These are phyloP conservation scores for Tragelaphus buxtoni DNA, from an alignment of 2,113 vertebrate species.

Conservation along the genomic window DNA sequence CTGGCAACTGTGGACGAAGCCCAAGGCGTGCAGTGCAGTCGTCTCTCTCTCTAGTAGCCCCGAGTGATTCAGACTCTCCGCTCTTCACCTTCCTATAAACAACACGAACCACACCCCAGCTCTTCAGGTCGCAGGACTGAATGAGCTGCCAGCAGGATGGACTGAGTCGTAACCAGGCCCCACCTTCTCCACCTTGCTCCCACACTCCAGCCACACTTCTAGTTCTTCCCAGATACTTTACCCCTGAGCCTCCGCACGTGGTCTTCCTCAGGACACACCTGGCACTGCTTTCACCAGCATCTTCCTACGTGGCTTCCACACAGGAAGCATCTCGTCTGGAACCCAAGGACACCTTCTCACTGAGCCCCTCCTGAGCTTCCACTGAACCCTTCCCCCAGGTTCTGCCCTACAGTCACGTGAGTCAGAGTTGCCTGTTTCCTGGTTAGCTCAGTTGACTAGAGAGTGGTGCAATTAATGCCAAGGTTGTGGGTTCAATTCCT, in stretches of 20 bases:
- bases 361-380: background rate
- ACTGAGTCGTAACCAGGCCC: background rate
- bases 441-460: background rate
- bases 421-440: too few species aligned
- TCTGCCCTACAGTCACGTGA: background rate
- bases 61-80: background rate
- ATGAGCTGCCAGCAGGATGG: too few species aligned
- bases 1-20: background rate
- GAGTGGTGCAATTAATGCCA: background rate
- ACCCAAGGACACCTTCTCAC: background rate
- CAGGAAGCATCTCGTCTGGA: background rate
- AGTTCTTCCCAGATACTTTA: background rate
- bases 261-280: too few species aligned
- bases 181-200: background rate
- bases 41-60: background rate
- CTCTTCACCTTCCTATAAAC: too few species aligned
- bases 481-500: background rate
- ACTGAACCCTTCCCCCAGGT: background rate
- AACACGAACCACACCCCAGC: rapidly evolving
- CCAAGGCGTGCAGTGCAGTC: background rate
- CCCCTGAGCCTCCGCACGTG: background rate
- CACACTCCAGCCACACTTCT: background rate
- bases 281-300: rapidly evolving
- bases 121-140: background rate
- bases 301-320: background rate